phyloP scores from a whole-genome alignment of 2,797 vertebrate species.

The Yasuhikotakia modesta region DNA sequence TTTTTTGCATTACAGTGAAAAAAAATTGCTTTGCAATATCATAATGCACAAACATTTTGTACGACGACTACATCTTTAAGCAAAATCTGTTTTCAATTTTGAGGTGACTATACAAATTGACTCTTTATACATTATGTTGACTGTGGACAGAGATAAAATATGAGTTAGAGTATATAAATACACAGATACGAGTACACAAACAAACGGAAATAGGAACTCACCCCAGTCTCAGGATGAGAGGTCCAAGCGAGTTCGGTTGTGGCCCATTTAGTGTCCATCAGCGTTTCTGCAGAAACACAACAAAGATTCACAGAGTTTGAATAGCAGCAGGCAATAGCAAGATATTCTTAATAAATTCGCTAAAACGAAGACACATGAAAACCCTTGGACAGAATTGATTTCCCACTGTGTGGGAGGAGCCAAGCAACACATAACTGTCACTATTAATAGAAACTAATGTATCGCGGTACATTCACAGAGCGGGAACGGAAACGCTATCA shows the following conservation, averaged over 20 bases:
- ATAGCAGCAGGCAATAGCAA: conserved; percentile 12
- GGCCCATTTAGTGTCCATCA: conserved; percentile 98
- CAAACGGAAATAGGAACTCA: conserved; percentile 73
- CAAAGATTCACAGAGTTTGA: conserved; percentile 40
- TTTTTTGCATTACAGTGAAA: background rate
- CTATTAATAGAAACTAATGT: conserved; percentile 16
- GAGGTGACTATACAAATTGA: background rate
- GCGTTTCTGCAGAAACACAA: conserved; percentile 83
- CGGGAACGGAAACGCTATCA: conserved; percentile 31
- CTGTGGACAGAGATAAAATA: background rate
- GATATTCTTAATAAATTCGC: background rate
- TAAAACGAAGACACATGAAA: background rate
- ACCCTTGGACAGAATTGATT: conserved; percentile 6
- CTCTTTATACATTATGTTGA: background rate
- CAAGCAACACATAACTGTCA: background rate
- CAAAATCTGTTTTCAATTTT: background rate
- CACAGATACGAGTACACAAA: conserved; percentile 8
- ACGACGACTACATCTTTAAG: background rate
- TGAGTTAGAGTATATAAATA: background rate
- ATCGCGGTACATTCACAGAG: conserved; percentile 1
- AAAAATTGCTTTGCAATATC: background rate
- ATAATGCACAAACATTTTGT: background rate
- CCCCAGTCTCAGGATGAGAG: conserved; percentile 93
- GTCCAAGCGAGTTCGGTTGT: conserved; percentile 97
- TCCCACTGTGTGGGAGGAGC: background rate